Evolutionary conservation across 2,888 invertebrate species (phyloP), one percentile per base, ranked within the genome.

Genomic region (Nyleta sp.): DNA sequence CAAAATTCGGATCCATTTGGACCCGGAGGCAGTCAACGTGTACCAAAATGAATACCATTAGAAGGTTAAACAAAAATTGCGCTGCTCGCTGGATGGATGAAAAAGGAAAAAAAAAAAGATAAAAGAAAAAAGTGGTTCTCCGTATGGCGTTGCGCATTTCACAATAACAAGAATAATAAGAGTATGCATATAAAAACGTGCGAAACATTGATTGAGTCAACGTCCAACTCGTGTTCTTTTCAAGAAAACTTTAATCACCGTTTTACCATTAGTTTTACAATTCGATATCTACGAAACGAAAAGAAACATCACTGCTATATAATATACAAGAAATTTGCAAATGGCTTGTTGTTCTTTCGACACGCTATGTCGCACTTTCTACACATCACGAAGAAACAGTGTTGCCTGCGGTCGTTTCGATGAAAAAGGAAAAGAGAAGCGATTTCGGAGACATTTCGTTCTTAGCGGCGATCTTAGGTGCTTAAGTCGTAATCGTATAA

Each of bases 331-430:
- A 68, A 68, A 73, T 64, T 64, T 67, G 72, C 53, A 55, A 68
- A 70, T n/a, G n/a, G n/a, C n/a, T 71, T 72, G 60, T 59, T 71
- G 20, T 64, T 38, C n/a, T 55, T 72, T 38, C 72, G 72, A 72
- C 67, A 67, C 72, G 55, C 57, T 78, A 78, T 59, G 78, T 64
- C 78, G 78, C 73, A 78, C 67, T 67, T 78, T 68, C 73, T 78
- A 78, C 78, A 64, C 70, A 78, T 64, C 73, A 72, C 73, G 73
- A 64, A 78, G 72, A 73, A 73, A 78, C 78, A 64, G 78, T 78
- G 73, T 78, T 78, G 74, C 78, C 78, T 78, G 62, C 52, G 55
- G 67, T 5, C 10, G 18, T 60, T 53, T 42, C 22, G 46, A 22
- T 15, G 52, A 64, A 52, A 53, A 60, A 60, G 5, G 44, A 52